phyloP scores from a whole-genome alignment of 1,140 invertebrate species.

The Liolophura sinensis region DNA sequence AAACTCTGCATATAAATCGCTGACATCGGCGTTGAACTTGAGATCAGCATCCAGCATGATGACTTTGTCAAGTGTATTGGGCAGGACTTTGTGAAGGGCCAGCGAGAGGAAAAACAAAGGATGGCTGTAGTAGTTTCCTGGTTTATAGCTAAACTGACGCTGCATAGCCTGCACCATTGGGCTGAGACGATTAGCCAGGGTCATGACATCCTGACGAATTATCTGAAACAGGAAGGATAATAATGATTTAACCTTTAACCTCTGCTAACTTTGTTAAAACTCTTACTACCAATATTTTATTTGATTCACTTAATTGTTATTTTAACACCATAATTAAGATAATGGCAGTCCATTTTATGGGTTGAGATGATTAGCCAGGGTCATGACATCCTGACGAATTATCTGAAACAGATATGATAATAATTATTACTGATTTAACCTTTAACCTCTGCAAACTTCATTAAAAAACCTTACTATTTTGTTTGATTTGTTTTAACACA shows the following conservation, averaged over 20 bases:
- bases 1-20: slow-evolving; percentile 71
- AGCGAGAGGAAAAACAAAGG: slow-evolving; percentile 81
- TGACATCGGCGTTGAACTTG: slow-evolving; percentile 74
- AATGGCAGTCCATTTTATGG: not conserved
- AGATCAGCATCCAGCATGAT: slow-evolving; percentile 82
- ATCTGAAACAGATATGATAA: slow-evolving; percentile 58
- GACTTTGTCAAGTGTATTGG: slow-evolving; percentile 63
- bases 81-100: slow-evolving; percentile 72
- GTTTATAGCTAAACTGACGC: slow-evolving; percentile 75
- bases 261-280: too few relatives aligned
- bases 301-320: not conserved
- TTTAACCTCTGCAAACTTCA: too few relatives aligned
- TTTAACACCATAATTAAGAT: too few relatives aligned
- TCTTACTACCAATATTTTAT: too few relatives aligned
- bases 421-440: not conserved
- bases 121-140: slow-evolving; percentile 81
- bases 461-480: too few relatives aligned
- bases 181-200: slow-evolving; percentile 65
- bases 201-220: slow-evolving; percentile 67
- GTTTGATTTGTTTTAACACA: too few relatives aligned
- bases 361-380: slow-evolving; percentile 64
- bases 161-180: slow-evolving; percentile 73
- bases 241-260: not conserved
- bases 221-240: slow-evolving; percentile 59
- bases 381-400: slow-evolving; percentile 67